Evolutionary conservation across 1,140 invertebrate species (phyloP).

Genomic region (Archivesica marissinica): DNA sequence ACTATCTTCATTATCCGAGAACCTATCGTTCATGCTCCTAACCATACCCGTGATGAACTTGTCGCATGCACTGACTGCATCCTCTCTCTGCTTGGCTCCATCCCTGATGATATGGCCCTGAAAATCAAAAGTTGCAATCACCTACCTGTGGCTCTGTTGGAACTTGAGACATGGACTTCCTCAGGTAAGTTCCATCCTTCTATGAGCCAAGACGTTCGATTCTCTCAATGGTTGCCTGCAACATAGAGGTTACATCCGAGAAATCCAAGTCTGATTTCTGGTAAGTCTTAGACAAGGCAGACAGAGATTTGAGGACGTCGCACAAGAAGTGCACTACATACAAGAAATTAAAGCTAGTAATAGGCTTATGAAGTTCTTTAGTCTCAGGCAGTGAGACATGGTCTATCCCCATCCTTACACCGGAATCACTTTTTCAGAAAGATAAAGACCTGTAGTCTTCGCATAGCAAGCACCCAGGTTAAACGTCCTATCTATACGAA

Average conservation of each 20-base stretch:
- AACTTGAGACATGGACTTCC: too few species aligned
- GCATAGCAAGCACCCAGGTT: too few species aligned
- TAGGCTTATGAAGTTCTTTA: too few species aligned
- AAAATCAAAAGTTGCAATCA: slow-evolving; percentile 41
- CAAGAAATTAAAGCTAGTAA: slow-evolving; percentile 34
- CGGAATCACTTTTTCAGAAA: too few species aligned
- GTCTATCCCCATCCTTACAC: too few species aligned
- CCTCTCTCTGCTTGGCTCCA: background rate
- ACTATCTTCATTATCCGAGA: slow-evolving; percentile 40
- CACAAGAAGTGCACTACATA: slow-evolving; percentile 42
- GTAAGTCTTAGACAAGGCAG: slow-evolving; percentile 27
- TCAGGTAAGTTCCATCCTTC: background rate
- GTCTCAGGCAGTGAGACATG: too few species aligned
- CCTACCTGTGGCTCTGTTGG: slow-evolving; percentile 40
- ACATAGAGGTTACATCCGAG: slow-evolving; percentile 16
- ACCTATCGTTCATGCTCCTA: slow-evolving; percentile 31
- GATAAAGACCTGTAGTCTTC: too few species aligned
- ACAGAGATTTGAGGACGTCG: slow-evolving; percentile 17
- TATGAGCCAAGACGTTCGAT: background rate
- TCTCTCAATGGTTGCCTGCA: background rate
- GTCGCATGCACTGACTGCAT: slow-evolving; percentile 22
- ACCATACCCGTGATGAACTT: slow-evolving; percentile 25
- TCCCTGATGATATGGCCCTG: slow-evolving; percentile 42
- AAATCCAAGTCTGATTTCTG: slow-evolving; percentile 41
- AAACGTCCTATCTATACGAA: too few species aligned